A percentile compares a stretch with the other conserved stretches of the same genome.
These are phyloP conservation scores for Xestia xanthographa DNA, from an alignment of 2,888 invertebrate species.

Conservation along the genomic window DNA sequence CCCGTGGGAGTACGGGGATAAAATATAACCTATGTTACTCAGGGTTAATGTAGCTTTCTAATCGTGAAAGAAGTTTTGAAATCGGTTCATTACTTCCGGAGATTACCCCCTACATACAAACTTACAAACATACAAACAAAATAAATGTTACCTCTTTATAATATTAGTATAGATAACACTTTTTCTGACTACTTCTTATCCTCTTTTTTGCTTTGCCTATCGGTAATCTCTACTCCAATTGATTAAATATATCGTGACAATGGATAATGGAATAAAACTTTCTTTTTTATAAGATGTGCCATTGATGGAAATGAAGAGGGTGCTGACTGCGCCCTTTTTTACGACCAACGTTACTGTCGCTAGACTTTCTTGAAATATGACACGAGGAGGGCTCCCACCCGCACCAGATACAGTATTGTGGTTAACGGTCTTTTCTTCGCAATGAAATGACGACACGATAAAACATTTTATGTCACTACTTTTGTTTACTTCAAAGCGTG, in stretches of 20 bases:
- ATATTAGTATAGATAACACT: no score
- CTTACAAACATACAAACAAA: no score
- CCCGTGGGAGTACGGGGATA: no score
- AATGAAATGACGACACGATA: slow-evolving; percentile 77
- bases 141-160: no score
- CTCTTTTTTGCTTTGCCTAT: slow-evolving; percentile 29
- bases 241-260: slow-evolving; percentile 52
- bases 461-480: slow-evolving; percentile 86
- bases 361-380: slow-evolving; percentile 85
- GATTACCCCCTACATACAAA: no score
- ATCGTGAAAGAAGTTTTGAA: no score
- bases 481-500: slow-evolving; percentile 83
- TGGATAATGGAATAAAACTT: slow-evolving; percentile 43
- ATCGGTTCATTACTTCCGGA: no score
- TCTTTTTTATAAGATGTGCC: slow-evolving; percentile 68
- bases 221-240: slow-evolving; percentile 41
- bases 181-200: background rate
- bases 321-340: slow-evolving; percentile 81
- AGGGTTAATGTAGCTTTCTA: no score
- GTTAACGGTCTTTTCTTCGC: slow-evolving; percentile 69
- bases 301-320: slow-evolving; percentile 76
- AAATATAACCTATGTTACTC: no score
- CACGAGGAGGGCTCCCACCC: slow-evolving; percentile 71
- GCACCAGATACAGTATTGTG: slow-evolving; percentile 72
- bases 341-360: slow-evolving; percentile 77